A percentile compares a stretch with the other conserved stretches of the same genome.
Evolutionary conservation across 2,113 vertebrate species (phyloP).

Genomic region (Anoplopoma fimbria): DNA sequence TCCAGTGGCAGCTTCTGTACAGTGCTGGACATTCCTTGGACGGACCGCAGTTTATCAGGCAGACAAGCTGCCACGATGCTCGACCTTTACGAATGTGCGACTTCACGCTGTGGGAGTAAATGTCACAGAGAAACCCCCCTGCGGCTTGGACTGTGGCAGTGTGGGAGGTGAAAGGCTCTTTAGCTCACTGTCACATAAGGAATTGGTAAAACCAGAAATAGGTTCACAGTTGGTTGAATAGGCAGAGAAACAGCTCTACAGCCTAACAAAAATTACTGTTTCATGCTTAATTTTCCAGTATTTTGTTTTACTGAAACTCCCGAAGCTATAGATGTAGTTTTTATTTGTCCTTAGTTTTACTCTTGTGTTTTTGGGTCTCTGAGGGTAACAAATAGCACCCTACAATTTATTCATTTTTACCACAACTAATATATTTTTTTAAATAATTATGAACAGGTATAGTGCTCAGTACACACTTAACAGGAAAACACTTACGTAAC

Average conservation of each 20-base stretch:
- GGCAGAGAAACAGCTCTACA: background rate
- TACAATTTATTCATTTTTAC: background rate
- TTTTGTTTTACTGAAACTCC: background rate
- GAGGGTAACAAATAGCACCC: background rate
- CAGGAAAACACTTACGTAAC: background rate
- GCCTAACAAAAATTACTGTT: background rate
- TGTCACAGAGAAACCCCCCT: slow-evolving; percentile 18
- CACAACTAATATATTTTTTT: no score
- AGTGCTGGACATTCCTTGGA: background rate
- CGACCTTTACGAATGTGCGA: slow-evolving; percentile 22
- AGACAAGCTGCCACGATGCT: slow-evolving; percentile 27
- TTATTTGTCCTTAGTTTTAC: background rate
- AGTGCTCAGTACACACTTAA: background rate
- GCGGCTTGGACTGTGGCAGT: background rate
- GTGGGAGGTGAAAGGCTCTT: slow-evolving; percentile 35
- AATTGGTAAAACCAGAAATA: background rate
- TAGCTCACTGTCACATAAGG: slow-evolving; percentile 18
- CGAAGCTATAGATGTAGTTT: background rate
- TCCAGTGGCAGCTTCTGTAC: background rate
- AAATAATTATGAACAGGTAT: no score
- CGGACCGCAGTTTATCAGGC: background rate
- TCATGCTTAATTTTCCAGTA: background rate
- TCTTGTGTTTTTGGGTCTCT: background rate
- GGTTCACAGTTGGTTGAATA: background rate
- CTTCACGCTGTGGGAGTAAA: slow-evolving; percentile 36